Base-by-base conservation (phyloP, 2,113 vertebrate genomes). In the Prinia subflava region DNA sequence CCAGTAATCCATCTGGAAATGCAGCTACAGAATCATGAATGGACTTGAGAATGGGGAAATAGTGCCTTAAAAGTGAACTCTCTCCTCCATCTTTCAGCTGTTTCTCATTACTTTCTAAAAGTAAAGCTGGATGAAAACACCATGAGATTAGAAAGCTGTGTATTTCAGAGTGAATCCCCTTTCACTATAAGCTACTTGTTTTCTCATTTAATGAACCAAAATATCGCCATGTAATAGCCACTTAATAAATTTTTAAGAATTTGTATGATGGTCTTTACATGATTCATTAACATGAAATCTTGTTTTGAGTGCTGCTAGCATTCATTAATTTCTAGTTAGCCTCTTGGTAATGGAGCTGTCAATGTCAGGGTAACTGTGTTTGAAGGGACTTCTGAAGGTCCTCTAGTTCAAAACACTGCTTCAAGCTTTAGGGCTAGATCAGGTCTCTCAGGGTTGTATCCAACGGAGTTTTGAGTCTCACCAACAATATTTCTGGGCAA, bases 1-100 rank as follows among this genome's bases (percentile, higher is more conserved):
- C 15, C 21, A 33, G 31, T 52, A 75, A 91, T 94, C 30, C 81
- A 87, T 39, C 55, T 78, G 50, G 16, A 89, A 96, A 87, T 55
- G 15, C 2, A 4, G 53, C 57, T 62, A 50, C n/a, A 39, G 41
- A 35, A 37, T 74, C 33, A 70, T 70, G 37, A 94, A 87, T 42
- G 69, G 50, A 67, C 12, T 70, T 46, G n/a, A 23, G 25, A 86
- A 87, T 6, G 46, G 23, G n/a, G 24, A 85, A 87, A 71, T 46
- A 24, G 27, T 96, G 41, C 55, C 55, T 77, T 80, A 59, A 63
- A 80, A 53, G 21, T 63, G 42, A 74, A n/a, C 2, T 70, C 11
- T 78, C 4, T 11, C 20, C 30, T 75, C 44, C 13, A 20, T 31
- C 20, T 81, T 77, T 30, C 46, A 83, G n/a, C 33, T 83, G 25